Conservation (phyloP, 1,140 invertebrate genomes). For the Physella acuta region DNA sequence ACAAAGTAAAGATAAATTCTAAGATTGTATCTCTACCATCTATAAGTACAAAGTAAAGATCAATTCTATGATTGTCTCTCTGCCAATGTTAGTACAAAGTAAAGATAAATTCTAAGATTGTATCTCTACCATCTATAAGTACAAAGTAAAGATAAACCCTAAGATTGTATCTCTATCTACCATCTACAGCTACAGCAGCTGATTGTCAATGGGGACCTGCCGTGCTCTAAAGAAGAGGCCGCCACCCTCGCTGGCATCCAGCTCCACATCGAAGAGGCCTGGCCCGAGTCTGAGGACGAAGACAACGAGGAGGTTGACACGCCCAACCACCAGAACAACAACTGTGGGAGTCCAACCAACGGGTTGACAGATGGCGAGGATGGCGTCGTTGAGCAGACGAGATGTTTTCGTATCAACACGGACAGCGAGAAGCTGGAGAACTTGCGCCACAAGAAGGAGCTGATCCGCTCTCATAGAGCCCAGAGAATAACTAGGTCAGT, state of each 20-base stretch:
- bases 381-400: constrained; percentile 9
- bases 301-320: constrained; percentile 23
- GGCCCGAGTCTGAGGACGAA: constrained; percentile 61
- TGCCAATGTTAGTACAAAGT: no score
- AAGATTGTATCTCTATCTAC: no score
- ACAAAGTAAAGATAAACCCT: no score
- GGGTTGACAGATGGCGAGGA: constrained; percentile 21
- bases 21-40: no score
- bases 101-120: no score
- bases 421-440: constrained; percentile 44
- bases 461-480: constrained; percentile 53
- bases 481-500: constrained; percentile 50
- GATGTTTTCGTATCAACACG: constrained; percentile 17
- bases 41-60: no score
- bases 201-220: constrained; percentile 68
- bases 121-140: no score
- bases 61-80: no score
- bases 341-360: constrained; percentile 14
- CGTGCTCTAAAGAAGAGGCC: constrained; percentile 73
- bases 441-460: constrained; percentile 47
- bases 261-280: constrained; percentile 69
- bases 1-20: no score
- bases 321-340: constrained; percentile 11
- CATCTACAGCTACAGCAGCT: constrained; percentile 70
- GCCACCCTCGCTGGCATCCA: constrained; percentile 71